Evolutionary conservation across 1,140 invertebrate genomes (phyloP).

Genomic region (Geopemphigus sp.): DNA sequence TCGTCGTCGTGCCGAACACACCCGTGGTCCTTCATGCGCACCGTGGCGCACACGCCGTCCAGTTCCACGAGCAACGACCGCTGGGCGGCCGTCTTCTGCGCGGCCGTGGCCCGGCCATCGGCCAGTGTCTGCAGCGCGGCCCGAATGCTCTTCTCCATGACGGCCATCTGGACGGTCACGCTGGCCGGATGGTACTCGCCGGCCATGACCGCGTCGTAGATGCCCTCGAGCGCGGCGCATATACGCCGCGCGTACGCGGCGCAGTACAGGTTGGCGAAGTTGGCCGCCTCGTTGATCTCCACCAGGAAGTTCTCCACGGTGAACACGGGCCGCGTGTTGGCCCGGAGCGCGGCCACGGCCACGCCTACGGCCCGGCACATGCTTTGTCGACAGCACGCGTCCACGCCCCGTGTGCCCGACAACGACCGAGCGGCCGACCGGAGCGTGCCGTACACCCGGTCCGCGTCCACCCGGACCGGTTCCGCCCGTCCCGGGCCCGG

Average conservation of each 20-base stretch:
- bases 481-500: too few relatives aligned
- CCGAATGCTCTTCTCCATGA: constrained; percentile 38
- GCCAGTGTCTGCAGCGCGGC: constrained; percentile 26
- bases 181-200: constrained; percentile 31
- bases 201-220: constrained; percentile 37
- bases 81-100: constrained; percentile 6
- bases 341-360: constrained; percentile 31
- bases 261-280: constrained; percentile 46
- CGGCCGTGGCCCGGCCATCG: neutral
- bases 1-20: neutral
- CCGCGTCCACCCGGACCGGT: constrained; percentile 7
- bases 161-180: constrained; percentile 34
- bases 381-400: constrained; percentile 40
- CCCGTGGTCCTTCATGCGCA: constrained; percentile 40
- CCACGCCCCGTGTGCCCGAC: constrained; percentile 10
- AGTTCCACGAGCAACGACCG: constrained; percentile 21
- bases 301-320: constrained; percentile 37
- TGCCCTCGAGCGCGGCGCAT: constrained; percentile 30
- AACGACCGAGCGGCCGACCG: constrained; percentile 30
- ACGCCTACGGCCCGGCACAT: constrained; percentile 21
- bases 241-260: constrained; percentile 31
- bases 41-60: constrained; percentile 18
- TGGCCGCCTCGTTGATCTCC: constrained; percentile 40
- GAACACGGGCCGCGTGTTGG: constrained; percentile 33
- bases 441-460: constrained; percentile 13